Evolutionary conservation across 2,113 vertebrate genomes (phyloP), one percentile per base, ranked within the genome.

Genomic region (Sarotherodon lohbergeri): DNA sequence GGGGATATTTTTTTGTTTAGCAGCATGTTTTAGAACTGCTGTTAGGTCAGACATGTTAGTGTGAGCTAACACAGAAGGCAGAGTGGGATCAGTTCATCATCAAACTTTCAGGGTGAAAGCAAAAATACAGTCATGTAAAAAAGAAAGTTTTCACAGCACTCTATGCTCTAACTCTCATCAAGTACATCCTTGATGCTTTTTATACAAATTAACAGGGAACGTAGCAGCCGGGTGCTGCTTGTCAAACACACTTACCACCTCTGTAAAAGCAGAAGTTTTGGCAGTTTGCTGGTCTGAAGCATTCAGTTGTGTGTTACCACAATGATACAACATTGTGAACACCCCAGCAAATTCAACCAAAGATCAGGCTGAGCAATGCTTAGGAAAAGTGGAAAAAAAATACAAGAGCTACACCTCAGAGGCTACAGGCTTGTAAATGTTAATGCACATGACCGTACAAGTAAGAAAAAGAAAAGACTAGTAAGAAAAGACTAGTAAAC

Each of bases 1-100:
- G 17, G 61, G 14, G 10, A 12, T n/a, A 0, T 5, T 4, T n/a
- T 3, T 66, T 68, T 22, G 32, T 41, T 68, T 22, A 3, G 63
- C 19, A 29, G 4, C 17, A 66, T 48, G 68, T 16, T 48, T 73
- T 46, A 73, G 41, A 46, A 41, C 39, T 46, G 9, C 68, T 73
- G 68, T 16, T 73, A 46, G 22, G 14, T 27, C 41, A 48, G 13
- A 17, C 41, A 48, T 48, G 16, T 48, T 43, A 46, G 22, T 73
- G 41, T 17, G 13, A 73, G 41, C 14, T 46, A 73, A 73, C 13
- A 48, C 0, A 73, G 14, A 29, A 16, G 71, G 68, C 41, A 68
- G 59, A 63, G 14, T 34, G 59, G 63, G 27, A 27, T 4, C 13
- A 73, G n/a, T 73, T 14, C 41, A 46, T 73, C 22, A 73, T 46